Evolutionary conservation across 2,113 vertebrate genomes (phyloP).

Genomic region (Toxotes jaculatrix): DNA sequence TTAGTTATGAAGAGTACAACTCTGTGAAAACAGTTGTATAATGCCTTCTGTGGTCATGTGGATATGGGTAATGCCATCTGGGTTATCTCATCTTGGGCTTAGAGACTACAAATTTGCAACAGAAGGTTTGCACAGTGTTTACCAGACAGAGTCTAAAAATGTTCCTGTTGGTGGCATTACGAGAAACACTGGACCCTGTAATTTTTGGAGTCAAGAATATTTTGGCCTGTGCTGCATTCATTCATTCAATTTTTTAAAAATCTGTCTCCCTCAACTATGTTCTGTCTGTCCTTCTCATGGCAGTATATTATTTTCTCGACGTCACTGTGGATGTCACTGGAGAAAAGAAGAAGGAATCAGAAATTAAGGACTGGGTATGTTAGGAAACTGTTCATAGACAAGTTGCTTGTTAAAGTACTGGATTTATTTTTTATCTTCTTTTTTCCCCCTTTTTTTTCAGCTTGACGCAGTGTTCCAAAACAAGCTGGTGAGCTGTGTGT

Average conservation of each 20-base stretch:
- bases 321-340: constrained; percentile 56
- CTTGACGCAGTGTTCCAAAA: constrained; percentile 50
- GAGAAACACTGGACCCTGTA: too few species aligned
- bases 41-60: too few species aligned
- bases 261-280: neutral
- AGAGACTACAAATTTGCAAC: neutral
- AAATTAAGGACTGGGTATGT: constrained; percentile 72
- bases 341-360: constrained; percentile 30
- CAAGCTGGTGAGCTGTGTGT: constrained; percentile 36
- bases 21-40: too few species aligned
- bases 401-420: neutral
- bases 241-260: neutral
- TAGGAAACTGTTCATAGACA: neutral
- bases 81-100: too few species aligned
- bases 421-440: neutral
- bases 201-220: neutral
- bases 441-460: constrained; percentile 49
- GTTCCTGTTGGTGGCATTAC: neutral
- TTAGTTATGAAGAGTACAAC: too few species aligned
- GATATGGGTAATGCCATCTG: too few species aligned
- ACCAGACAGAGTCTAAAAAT: neutral
- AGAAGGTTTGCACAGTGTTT: neutral
- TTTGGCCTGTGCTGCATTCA: neutral
- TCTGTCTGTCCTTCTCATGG: neutral
- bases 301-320: constrained; percentile 59